These are phyloP conservation scores for Platysternon megacephalum DNA, from an alignment of 2,113 vertebrate genomes.

Conservation along the genomic window DNA sequence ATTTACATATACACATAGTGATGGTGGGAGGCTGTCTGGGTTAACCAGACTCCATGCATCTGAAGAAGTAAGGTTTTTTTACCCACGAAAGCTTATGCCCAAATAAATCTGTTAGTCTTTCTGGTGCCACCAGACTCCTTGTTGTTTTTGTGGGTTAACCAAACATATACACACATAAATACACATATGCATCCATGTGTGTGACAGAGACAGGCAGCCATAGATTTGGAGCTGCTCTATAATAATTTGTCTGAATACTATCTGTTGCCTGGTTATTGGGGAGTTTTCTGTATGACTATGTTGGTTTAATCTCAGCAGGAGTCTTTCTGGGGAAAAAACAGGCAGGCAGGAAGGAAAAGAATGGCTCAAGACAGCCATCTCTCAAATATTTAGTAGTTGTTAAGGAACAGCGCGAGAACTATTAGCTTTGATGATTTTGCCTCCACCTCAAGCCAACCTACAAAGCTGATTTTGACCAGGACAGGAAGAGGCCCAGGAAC, in stretches of 20 bases:
- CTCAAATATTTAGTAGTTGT: background rate
- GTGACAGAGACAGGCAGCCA: background rate
- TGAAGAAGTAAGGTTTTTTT: too few relatives aligned
- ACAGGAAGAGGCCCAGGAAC: too few relatives aligned
- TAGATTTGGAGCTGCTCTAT: background rate
- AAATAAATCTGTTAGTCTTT: too few relatives aligned
- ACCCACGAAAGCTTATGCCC: too few relatives aligned
- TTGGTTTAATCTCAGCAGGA: background rate
- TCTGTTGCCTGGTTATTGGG: background rate
- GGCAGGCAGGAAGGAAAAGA: background rate
- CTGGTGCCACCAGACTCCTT: too few relatives aligned
- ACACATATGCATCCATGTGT: background rate
- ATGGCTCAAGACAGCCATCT: background rate
- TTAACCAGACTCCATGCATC: too few relatives aligned
- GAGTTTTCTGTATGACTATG: background rate
- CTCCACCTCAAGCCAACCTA: too few relatives aligned
- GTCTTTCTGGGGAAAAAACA: background rate
- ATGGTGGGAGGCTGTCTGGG: background rate
- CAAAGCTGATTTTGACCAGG: background rate
- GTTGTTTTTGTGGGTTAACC: background rate
- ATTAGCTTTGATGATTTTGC: background rate
- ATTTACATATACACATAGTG: background rate
- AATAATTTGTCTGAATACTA: background rate
- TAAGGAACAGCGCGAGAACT: background rate
- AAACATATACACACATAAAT: background rate